Evolutionary conservation across 2,113 vertebrate species (phyloP), one percentile per base, ranked within the genome.

Genomic region (Tenrec ecaudatus): DNA sequence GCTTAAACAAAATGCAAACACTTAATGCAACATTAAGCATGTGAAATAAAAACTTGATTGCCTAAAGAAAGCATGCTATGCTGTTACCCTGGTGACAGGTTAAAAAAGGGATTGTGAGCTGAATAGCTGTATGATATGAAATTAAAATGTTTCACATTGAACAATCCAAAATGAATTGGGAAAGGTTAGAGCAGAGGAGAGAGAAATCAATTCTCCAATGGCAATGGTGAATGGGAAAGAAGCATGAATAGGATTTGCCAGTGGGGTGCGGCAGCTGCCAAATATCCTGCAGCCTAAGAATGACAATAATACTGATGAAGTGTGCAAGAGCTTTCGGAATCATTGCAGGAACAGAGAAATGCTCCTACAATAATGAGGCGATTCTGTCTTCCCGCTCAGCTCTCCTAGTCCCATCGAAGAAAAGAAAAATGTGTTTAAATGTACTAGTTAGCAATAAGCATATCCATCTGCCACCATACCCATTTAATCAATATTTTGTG

Each of bases 141-240:
- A 99, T 99, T 99, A 99, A 99, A 99, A 99, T 99, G 99, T 99
- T 99, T 99, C 98, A 99, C 99, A 99, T 98, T 95, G 98, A 99
- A 98, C 99, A 99, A 99, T 98, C 98, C 96, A 97, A 99, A 99
- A 99, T 99, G 98, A 99, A 99, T 98, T 98, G 98, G 98, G 97
- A 98, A 98, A 98, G 98, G 98, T 98, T 98, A 98, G 98, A 97
- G 97, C 96, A 98, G 98, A 98, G 98, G 98, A 98, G 98, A 98
- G 98, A 98, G 98, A 99, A 99, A 99, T 99, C 99, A 99, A 99
- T 99, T 99, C 98, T 98, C 98, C 98, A 98, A 98, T 98, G 98
- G 98, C 98, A 98, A 97, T 97, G 96, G 98, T 99, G 99, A 99
- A 99, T 98, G 94, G 98, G 98, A 98, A 98, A 97, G 98, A 98